Base-by-base conservation (phyloP, 2,113 vertebrate species). In the Casuarius casuarius region DNA sequence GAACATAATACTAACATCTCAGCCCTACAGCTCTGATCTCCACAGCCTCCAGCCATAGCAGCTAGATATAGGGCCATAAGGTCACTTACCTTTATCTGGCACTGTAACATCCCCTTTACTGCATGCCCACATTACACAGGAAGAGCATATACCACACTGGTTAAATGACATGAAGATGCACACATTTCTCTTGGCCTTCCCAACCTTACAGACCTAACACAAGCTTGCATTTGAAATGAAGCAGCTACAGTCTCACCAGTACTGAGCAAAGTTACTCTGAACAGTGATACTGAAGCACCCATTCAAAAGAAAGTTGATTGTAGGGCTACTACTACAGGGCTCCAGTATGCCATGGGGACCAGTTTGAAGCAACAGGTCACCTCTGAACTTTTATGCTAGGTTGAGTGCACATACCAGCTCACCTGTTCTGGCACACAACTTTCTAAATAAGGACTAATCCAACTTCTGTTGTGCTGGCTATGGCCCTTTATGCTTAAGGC, bases 51-150 rank as follows among this genome's bases (percentile, higher is more conserved):
- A 19, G 46, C 18, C 46, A 48, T 19, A 48, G 44, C 14, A 48
- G 46, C 19, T 48, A 19, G 19, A 48, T 48, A 48, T 4, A 48
- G 18, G 46, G 17, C 46, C 18, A 19, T 48, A 48, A 21, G 8
- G 13, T 44, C 72, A 10, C 31, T 33, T 23, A 3, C 44, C 25
- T 28, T 12, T 26, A 13, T 7, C 15, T 42, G 51, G 51, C 5
- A 0, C 62, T 33, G 23, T 3, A 0, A 16, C 10, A 48, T 0
- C 1, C 8, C 22, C 4, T 2, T 6, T 3, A 6, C 17, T 2
- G 3, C 31, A 13, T 20, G 25, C 15, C 15, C 6, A 4, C 22
- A 2, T 15, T 8, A 4, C 11, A 9, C 9, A 16, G 33, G 31
- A 21, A 21, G 25, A 62, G 6, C 12, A 9, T 0, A 1, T 6